Base-by-base conservation (phyloP, 1,140 invertebrate genomes). In the Frieseomelitta varia region DNA sequence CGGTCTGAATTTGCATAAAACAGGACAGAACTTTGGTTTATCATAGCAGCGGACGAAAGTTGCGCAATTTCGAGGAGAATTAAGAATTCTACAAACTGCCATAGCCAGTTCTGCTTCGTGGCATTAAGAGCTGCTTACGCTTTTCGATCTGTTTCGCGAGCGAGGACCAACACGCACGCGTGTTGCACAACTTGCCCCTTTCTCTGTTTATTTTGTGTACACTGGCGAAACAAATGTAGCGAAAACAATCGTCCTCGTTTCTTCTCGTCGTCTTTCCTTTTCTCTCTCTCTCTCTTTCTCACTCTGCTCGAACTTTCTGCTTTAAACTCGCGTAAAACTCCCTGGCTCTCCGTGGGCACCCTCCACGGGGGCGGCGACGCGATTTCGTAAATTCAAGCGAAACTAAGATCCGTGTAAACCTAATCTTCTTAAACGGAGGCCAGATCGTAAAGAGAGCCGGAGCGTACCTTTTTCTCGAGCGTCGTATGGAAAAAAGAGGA, bases 321-420 rank as follows among this genome's bases (percentile, higher is more conserved):
- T 84, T 89, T 86, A 89, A 89, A 89, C 87, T 89, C 73, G 68
- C 63, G 80, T 86, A 86, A 89, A 89, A 89, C 85, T 79, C 63
- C 34, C 58, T 55, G 63, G 67, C 17, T 39, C 47, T n/a, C 53
- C 24, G 19, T 51, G 21, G 76, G 53, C 77, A 69, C 75, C 58
- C 63, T 51, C 21, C 75, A 58, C 79, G 34, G 67, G 71, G 3
- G 34, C 34, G 39, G 39, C 39, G 39, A 86, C 71, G 67, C 88
- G 85, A 89, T 89, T 90, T 75, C 87, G 88, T 90, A 90, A 90
- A 89, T 90, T 89, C 88, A 79, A 85, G 71, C 79, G 81, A 89
- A 89, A 89, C 88, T 85, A 84, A 90, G 87, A 87, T 87, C 87
- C 85, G 75, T 86, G 88, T 88, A 89, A 88, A 89, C 87, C 84